phyloP scores from a whole-genome alignment of 2,888 invertebrate species.

The Geophilus truncorum region DNA sequence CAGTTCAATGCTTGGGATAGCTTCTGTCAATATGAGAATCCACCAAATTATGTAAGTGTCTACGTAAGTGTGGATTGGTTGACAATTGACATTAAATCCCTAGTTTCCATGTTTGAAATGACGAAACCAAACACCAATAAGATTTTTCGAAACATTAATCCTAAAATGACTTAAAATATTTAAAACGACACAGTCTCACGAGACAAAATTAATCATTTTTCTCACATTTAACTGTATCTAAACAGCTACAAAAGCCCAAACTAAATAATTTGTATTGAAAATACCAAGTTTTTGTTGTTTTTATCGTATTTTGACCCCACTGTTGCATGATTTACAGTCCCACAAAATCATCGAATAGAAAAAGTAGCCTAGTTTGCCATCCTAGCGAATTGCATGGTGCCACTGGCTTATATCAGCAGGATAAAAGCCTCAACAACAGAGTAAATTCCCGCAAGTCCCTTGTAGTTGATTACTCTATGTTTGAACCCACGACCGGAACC shows the following conservation, averaged over 20 bases:
- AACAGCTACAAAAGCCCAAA: no score
- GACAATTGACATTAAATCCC: background rate
- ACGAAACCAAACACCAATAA: no score
- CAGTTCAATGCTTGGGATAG: conserved; percentile 31
- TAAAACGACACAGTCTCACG: no score
- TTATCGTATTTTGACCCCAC: background rate
- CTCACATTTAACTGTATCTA: no score
- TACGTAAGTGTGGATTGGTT: background rate
- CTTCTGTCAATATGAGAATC: conserved; percentile 30
- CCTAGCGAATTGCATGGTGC: background rate
- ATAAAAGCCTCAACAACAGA: background rate
- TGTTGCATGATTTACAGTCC: conserved; percentile 15
- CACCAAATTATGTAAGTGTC: conserved; percentile 33
- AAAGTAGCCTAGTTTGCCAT: background rate
- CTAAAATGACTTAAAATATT: background rate
- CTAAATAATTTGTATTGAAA: no score
- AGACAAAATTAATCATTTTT: no score
- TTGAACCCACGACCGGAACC: background rate
- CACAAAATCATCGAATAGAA: conserved; percentile 20
- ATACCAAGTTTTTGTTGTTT: no score
- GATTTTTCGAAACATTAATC: background rate
- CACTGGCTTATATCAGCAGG: background rate
- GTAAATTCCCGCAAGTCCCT: background rate
- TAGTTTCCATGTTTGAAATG: no score
- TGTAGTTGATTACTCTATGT: background rate